These are phyloP conservation scores for Habroteleia sp. DNA, from an alignment of 2,888 invertebrate species.

Conservation along the genomic window DNA sequence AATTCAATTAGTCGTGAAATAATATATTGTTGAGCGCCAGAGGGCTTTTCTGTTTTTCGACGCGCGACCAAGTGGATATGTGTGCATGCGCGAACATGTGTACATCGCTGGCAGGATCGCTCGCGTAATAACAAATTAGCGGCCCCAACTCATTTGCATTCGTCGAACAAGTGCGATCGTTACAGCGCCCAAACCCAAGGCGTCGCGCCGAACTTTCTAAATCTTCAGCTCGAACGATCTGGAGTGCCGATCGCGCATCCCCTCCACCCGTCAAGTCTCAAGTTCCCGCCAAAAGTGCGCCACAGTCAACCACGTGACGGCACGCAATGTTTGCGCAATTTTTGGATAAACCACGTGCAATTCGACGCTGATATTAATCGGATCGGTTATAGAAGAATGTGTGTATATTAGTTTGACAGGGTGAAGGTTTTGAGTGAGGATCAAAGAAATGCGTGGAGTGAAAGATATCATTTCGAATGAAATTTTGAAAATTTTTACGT, in stretches of 20 bases:
- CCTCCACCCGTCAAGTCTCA: neutral
- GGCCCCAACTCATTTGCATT: slow-evolving; percentile 55
- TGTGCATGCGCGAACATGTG: slow-evolving; percentile 57
- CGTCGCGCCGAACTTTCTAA: neutral
- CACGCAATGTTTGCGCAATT: slow-evolving; percentile 7
- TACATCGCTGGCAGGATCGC: slow-evolving; percentile 42
- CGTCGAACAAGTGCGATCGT: slow-evolving; percentile 58
- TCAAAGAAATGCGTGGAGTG: too few relatives aligned
- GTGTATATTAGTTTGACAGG: too few relatives aligned
- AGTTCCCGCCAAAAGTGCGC: slow-evolving; percentile 15
- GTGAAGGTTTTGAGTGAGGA: too few relatives aligned
- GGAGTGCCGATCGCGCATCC: neutral
- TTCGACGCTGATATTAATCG: too few relatives aligned
- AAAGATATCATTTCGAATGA: too few relatives aligned
- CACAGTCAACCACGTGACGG: slow-evolving; percentile 3
- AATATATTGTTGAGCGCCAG: slow-evolving; percentile 59
- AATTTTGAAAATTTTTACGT: too few relatives aligned
- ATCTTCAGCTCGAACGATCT: too few relatives aligned
- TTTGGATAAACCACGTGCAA: neutral
- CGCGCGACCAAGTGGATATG: slow-evolving; percentile 48
- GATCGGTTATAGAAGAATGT: too few relatives aligned
- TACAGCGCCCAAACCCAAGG: slow-evolving; percentile 50
- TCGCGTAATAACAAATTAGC: slow-evolving; percentile 61
- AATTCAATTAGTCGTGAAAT: slow-evolving; percentile 72
- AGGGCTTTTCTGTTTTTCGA: slow-evolving; percentile 57